These are phyloP conservation scores for Mycalesis mineus DNA, from an alignment of 2,888 invertebrate genomes.

Conservation along the genomic window DNA sequence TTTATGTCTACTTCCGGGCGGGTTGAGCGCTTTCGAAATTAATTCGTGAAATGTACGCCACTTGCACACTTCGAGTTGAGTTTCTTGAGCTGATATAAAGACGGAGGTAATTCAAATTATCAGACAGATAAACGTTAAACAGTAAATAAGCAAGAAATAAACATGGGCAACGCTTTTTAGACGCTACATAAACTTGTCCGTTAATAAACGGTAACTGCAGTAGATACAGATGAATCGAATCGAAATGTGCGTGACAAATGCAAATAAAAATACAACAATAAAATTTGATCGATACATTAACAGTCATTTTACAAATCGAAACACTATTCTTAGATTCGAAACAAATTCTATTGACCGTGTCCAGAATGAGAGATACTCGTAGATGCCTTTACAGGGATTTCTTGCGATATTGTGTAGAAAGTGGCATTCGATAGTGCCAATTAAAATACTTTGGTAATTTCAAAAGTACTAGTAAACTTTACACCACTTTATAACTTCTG, in stretches of 20 bases:
- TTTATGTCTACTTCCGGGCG: slow-evolving; percentile 16
- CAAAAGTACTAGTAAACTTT: neutral
- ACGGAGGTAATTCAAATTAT: neutral
- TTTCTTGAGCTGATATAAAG: neutral
- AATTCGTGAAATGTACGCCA: neutral
- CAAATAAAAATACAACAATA: slow-evolving; percentile 18
- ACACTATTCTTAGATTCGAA: neutral
- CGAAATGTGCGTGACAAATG: slow-evolving; percentile 13
- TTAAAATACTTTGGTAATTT: neutral
- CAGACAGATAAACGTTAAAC: neutral
- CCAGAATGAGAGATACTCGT: neutral
- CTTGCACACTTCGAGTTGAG: no score
- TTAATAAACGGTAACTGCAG: neutral
- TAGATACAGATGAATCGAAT: neutral
- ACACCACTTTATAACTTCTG: neutral
- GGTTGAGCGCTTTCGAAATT: slow-evolving; percentile 23
- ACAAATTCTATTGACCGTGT: slow-evolving; percentile 2
- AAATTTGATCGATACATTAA: neutral
- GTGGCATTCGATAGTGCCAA: neutral
- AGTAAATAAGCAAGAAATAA: neutral
- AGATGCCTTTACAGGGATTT: neutral
- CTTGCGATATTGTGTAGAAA: slow-evolving; percentile 1
- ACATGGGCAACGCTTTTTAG: neutral
- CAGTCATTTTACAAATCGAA: neutral
- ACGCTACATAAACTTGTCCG: neutral